Conservation (phyloP, 2,888 invertebrate species). For the Ochropleura plecta region DNA sequence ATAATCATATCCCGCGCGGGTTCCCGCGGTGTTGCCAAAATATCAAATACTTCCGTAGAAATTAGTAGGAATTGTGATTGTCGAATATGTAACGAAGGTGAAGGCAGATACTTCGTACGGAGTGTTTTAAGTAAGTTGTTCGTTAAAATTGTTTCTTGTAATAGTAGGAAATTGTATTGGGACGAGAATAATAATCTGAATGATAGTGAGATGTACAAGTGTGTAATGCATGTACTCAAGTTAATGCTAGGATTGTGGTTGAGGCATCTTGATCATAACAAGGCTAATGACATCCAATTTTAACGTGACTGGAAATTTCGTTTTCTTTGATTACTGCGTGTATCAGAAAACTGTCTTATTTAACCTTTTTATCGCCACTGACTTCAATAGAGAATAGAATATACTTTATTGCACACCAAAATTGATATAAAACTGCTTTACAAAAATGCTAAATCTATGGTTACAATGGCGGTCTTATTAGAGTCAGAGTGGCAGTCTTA, state of each 20-base stretch:
- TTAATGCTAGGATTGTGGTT: slow-evolving; percentile 87
- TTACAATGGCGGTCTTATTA: too few species aligned
- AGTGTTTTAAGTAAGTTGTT: slow-evolving; percentile 79
- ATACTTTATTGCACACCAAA: too few species aligned
- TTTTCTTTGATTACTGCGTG: slow-evolving; percentile 4
- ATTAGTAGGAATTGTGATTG: slow-evolving; percentile 84
- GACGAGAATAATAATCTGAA: slow-evolving; percentile 83
- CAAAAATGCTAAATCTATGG: too few species aligned
- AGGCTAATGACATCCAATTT: slow-evolving; percentile 55
- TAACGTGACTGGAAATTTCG: not conserved
- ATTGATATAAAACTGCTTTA: too few species aligned
- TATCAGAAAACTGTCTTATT: not conserved
- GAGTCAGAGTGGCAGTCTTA: too few species aligned
- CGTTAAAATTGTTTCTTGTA: slow-evolving; percentile 76
- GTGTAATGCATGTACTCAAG: slow-evolving; percentile 84
- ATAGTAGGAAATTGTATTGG: slow-evolving; percentile 79
- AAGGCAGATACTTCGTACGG: slow-evolving; percentile 73
- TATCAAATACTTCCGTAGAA: slow-evolving; percentile 80
- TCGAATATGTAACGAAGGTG: slow-evolving; percentile 83
- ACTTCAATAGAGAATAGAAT: too few species aligned
- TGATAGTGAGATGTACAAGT: slow-evolving; percentile 83
- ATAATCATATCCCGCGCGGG: slow-evolving; percentile 70
- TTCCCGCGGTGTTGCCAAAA: slow-evolving; percentile 75
- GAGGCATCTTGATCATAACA: slow-evolving; percentile 86
- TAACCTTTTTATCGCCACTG: too few species aligned